These are phyloP conservation scores for Trichomycterus rosablanca DNA, from an alignment of 2,113 vertebrate genomes.

Conservation along the genomic window DNA sequence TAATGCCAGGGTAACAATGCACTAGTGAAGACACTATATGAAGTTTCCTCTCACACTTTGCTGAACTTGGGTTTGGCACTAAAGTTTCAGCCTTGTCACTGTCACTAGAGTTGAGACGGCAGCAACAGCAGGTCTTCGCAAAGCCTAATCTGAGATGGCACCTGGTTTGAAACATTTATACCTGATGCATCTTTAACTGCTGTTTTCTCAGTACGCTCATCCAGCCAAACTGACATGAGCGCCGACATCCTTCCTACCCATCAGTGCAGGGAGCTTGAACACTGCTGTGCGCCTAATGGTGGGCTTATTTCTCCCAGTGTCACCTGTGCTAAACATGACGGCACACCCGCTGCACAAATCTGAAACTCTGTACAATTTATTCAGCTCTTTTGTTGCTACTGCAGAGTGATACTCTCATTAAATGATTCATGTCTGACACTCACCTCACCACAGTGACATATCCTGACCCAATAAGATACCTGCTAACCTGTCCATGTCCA, in stretches of 20 bases:
- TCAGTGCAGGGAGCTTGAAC: neutral
- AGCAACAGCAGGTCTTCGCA: neutral
- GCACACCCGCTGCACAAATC: too few relatives aligned
- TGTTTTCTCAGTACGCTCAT: neutral
- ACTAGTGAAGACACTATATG: too few relatives aligned
- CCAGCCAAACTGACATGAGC: too few relatives aligned
- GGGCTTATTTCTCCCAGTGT: too few relatives aligned
- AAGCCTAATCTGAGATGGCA: slow-evolving; percentile 28
- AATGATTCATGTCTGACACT: neutral
- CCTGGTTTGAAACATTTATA: slow-evolving; percentile 40
- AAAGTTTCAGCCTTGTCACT: neutral
- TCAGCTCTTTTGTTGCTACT: too few relatives aligned
- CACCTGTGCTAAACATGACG: too few relatives aligned
- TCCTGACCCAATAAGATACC: too few relatives aligned
- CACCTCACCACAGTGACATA: too few relatives aligned
- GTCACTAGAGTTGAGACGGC: slow-evolving; percentile 5
- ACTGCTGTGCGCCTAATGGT: too few relatives aligned
- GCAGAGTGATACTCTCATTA: slow-evolving; percentile 22
- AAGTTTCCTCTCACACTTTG: neutral
- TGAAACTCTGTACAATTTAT: neutral
- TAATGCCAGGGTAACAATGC: too few relatives aligned
- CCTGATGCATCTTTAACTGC: too few relatives aligned
- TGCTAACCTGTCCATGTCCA: too few relatives aligned
- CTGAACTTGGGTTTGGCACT: neutral
- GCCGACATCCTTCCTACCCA: neutral